A percentile compares a stretch with the other conserved stretches of the same genome.
phyloP scores from a whole-genome alignment of 1,140 invertebrate genomes.

The Orchesella cincta region DNA sequence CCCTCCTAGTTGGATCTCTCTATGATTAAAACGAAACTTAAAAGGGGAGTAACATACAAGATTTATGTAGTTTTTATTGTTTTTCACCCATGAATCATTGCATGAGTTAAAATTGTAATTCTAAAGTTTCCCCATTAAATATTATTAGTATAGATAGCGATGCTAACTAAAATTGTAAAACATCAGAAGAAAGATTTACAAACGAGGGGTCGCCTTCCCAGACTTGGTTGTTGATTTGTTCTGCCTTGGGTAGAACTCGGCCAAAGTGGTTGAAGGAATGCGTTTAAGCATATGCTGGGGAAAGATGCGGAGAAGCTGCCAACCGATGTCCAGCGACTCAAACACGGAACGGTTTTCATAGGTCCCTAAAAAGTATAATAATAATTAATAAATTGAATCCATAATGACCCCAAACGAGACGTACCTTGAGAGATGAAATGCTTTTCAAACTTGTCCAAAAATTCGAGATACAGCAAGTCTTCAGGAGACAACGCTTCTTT shows the following conservation, averaged over 20 bases:
- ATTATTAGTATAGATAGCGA: too few relatives aligned
- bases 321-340: slow-evolving; percentile 98
- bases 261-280: slow-evolving; percentile 91
- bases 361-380: slow-evolving; percentile 68
- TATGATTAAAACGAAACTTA: too few relatives aligned
- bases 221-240: slow-evolving; percentile 62
- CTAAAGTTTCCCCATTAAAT: too few relatives aligned
- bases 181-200: too few relatives aligned
- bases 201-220: slow-evolving; percentile 46
- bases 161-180: too few relatives aligned
- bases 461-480: slow-evolving; percentile 97
- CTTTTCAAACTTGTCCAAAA: slow-evolving; percentile 99
- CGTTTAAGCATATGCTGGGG: slow-evolving; percentile 99
- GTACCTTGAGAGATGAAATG: slow-evolving; percentile 96
- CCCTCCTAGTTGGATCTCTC: too few relatives aligned
- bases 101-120: too few relatives aligned
- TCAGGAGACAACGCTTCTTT: slow-evolving; percentile 95
- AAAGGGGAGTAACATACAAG: too few relatives aligned
- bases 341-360: slow-evolving; percentile 99
- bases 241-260: slow-evolving; percentile 98
- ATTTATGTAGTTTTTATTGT: too few relatives aligned
- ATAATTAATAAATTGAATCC: background rate
- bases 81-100: too few relatives aligned
- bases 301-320: slow-evolving; percentile 99
- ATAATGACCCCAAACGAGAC: too few relatives aligned